phyloP scores from a whole-genome alignment of 1,140 invertebrate genomes.

The Drosophila tani region DNA sequence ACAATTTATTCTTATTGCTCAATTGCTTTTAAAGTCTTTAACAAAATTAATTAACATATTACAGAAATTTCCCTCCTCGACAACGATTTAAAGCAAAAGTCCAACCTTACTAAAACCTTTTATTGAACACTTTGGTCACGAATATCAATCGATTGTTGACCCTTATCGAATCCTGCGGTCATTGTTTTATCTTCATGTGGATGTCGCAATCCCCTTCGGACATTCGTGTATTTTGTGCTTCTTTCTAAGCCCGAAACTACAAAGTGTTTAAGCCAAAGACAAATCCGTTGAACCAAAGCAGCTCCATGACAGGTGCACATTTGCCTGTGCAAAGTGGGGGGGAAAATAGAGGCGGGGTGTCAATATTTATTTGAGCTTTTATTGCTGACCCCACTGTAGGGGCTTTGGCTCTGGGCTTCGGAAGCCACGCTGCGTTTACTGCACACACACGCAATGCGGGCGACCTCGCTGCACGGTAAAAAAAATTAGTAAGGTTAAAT shows the following conservation, averaged over 20 bases:
- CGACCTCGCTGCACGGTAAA: constrained; percentile 27
- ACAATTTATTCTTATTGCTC: no score
- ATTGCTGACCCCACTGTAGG: constrained; percentile 53
- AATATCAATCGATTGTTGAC: constrained; percentile 9
- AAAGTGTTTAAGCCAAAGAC: constrained; percentile 54
- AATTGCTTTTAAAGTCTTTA: no score
- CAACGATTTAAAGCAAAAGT: not conserved
- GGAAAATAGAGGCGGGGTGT: constrained; percentile 14
- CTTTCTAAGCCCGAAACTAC: constrained; percentile 52
- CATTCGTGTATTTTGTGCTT: constrained; percentile 35
- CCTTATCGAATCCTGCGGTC: constrained; percentile 9
- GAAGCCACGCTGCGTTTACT: constrained; percentile 44
- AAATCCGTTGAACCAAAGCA: constrained; percentile 45
- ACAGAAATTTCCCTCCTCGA: no score
- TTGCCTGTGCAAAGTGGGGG: constrained; percentile 4
- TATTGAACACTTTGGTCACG: not conserved
- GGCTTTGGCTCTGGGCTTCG: constrained; percentile 16
- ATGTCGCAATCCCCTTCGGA: constrained; percentile 19
- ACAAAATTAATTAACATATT: not conserved
- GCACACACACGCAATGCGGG: constrained; percentile 76
- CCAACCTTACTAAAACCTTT: not conserved
- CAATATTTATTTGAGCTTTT: constrained; percentile 74
- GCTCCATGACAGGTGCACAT: constrained; percentile 37
- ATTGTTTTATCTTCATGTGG: constrained; percentile 13
- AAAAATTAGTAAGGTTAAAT: not conserved